These are phyloP conservation scores for Chaetops frenatus DNA, from an alignment of 2,113 vertebrate genomes.

Conservation along the genomic window DNA sequence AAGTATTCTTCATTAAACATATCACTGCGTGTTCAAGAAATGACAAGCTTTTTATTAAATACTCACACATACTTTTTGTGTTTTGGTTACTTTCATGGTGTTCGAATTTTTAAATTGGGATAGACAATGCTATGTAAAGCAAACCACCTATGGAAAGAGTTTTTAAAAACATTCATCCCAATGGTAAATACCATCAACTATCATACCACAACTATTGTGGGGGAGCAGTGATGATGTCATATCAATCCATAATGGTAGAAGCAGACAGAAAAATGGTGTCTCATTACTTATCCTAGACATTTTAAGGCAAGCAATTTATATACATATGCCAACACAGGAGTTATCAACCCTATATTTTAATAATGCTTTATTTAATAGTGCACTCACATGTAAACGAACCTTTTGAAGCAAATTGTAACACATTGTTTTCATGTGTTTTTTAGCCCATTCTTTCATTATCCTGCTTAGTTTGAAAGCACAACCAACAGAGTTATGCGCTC, in stretches of 20 bases:
- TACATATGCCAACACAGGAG: not conserved
- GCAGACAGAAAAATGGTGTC: not conserved
- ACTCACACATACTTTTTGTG: not conserved
- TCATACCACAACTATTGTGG: not conserved
- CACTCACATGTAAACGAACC: not conserved
- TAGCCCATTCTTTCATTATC: not conserved
- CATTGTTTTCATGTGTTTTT: not conserved
- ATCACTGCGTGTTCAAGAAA: not conserved
- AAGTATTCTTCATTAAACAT: not conserved
- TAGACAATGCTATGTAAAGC: not conserved
- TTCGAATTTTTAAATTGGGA: not conserved
- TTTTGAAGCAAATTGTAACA: not conserved
- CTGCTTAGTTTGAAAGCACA: not conserved
- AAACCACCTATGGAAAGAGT: not conserved
- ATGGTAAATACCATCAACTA: not conserved
- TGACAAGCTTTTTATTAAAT: not conserved
- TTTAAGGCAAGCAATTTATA: not conserved
- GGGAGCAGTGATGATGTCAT: not conserved
- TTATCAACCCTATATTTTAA: not conserved
- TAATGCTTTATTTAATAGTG: not conserved
- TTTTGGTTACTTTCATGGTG: not conserved
- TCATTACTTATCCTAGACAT: not conserved
- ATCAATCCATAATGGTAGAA: not conserved
- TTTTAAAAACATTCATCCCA: not conserved
- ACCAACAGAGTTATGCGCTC: not conserved